Conservation (phyloP, 2,113 vertebrate species). For the Herpetotheres cachinnans region DNA sequence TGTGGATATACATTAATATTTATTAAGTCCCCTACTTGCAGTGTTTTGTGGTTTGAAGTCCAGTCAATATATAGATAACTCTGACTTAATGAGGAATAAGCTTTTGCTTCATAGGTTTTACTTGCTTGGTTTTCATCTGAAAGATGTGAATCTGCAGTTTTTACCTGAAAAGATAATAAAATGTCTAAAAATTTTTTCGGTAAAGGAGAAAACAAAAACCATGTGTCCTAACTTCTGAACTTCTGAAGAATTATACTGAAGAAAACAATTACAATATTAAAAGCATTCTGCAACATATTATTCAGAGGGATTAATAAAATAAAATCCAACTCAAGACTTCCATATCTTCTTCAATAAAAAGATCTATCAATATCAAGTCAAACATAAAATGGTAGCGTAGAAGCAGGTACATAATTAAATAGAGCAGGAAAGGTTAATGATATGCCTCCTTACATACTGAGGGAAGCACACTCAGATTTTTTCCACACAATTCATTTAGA, state of each 20-base stretch:
- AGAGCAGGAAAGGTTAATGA: background rate
- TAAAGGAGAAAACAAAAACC: background rate
- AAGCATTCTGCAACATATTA: background rate
- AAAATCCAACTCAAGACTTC: background rate
- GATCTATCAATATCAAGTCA: background rate
- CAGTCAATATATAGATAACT: slow-evolving; percentile 91
- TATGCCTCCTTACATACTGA: background rate
- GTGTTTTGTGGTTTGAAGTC: slow-evolving; percentile 52
- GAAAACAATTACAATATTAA: background rate
- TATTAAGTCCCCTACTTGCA: slow-evolving; percentile 72
- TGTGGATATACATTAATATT: slow-evolving; percentile 76
- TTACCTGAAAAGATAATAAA: slow-evolving; percentile 72
- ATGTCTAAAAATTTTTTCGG: background rate
- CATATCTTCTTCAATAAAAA: background rate
- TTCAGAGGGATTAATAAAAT: background rate
- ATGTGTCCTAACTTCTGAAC: background rate
- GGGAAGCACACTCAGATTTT: background rate
- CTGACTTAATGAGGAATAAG: slow-evolving; percentile 82
- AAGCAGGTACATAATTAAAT: background rate
- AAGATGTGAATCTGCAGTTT: slow-evolving; percentile 74
- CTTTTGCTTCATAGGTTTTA: slow-evolving; percentile 66
- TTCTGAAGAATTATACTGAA: background rate
- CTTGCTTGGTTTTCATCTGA: slow-evolving; percentile 77
- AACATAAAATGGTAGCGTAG: background rate
- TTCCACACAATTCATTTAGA: background rate